Base-by-base conservation (phyloP, 2,888 invertebrate species). In the Melieria crassipennis region DNA sequence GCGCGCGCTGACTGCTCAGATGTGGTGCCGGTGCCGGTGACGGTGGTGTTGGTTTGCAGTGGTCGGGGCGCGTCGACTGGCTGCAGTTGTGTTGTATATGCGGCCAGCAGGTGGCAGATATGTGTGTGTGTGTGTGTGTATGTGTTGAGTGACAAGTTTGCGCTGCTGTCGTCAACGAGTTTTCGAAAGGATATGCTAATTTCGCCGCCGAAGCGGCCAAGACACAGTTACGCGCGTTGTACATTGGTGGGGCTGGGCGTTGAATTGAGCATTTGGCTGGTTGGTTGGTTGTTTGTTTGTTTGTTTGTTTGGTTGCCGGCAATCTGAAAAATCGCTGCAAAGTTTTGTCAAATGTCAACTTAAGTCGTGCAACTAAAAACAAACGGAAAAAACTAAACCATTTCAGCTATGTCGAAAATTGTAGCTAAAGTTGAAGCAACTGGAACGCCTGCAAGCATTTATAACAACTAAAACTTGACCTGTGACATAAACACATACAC, bases 141-240 rank as follows among this genome's bases (percentile, higher is more conserved):
- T 48, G 63, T n/a, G 5, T 30, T 30, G 30, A 30, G 30, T 13
- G 57, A 46, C 10, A 50, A 60, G 60, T 42, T 60, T 16, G 43
- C 30, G 60, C 13, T 16, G 52, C 30, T 30, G 30, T 30, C 30
- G 30, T 60, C 66, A 67, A 67, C 61, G 45, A 42, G 16, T 61
- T 52, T 45, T 60, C 52, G 60, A 48, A 43, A 52, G 67, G 52
- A 61, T 67, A 46, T 60, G 60, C 60, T 67, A 60, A 67, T 67
- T 50, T 47, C 48, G 30, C 1, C 30, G 30, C 3, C 30, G 30
- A 30, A 30, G 30, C 30, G 30, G 30, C 30, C 30, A 30, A 30
- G 30, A 30, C 30, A 30, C 30, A 2, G 30, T 30, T 30, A 30
- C 2, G 30, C 30, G 1, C 30, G 30, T 30, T 30, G 30, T 30